Evolutionary conservation across 2,888 invertebrate genomes (phyloP).

Genomic region (Scrobipalpa atriplicella): DNA sequence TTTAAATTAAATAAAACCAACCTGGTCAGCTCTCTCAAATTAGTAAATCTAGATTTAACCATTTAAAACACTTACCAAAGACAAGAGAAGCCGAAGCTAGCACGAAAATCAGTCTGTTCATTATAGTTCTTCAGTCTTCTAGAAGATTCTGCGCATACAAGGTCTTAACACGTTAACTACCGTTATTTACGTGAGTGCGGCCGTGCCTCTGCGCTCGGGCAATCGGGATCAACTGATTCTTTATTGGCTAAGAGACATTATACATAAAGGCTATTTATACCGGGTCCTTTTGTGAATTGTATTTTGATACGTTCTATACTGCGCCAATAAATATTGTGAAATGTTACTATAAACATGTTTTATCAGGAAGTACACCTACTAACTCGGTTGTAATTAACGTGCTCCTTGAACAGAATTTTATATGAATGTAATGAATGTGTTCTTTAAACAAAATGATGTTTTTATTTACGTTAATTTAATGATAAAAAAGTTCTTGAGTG

Average conservation of each 20-base stretch:
- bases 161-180: neutral
- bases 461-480: too few relatives aligned
- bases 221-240: neutral
- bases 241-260: neutral
- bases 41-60: neutral
- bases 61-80: neutral
- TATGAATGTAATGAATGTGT: too few relatives aligned
- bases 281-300: neutral
- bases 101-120: slow-evolving; percentile 10
- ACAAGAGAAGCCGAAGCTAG: neutral
- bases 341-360: too few relatives aligned
- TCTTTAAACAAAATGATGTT: too few relatives aligned
- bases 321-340: too few relatives aligned
- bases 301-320: neutral
- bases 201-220: neutral
- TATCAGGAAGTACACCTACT: too few relatives aligned
- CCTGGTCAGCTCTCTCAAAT: neutral
- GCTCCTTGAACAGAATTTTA: too few relatives aligned
- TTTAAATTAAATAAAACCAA: neutral
- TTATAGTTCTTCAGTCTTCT: neutral
- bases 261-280: slow-evolving; percentile 16
- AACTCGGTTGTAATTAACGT: too few relatives aligned
- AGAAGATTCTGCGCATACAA: neutral
- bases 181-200: neutral
- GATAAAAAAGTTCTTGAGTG: too few relatives aligned